phyloP scores from a whole-genome alignment of 2,113 vertebrate genomes.

The Heterochromis multidens region DNA sequence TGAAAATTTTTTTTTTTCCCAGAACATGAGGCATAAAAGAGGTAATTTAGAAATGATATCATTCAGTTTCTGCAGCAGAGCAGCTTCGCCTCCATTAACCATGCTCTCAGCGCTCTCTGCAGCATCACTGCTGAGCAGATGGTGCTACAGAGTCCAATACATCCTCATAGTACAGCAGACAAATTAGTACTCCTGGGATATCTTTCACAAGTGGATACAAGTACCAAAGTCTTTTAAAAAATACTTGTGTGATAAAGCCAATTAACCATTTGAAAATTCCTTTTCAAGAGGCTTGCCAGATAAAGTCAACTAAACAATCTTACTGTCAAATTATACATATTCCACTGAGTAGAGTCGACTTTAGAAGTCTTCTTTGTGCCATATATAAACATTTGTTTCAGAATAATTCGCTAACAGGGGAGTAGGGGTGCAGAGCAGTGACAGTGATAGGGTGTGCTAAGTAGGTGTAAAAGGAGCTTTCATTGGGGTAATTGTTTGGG shows the following conservation, averaged over 20 bases:
- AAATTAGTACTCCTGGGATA: background rate
- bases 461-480: accelerated
- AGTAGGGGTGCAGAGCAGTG: accelerated
- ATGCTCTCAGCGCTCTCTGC: background rate
- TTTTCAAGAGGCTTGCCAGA: background rate
- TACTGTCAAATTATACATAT: background rate
- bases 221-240: background rate
- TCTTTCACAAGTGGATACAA: background rate
- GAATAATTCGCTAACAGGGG: background rate
- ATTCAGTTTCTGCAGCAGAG: background rate
- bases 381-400: background rate
- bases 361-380: background rate
- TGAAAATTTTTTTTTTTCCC: background rate
- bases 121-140: background rate
- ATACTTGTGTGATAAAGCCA: background rate
- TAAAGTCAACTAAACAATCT: background rate
- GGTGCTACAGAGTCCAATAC: background rate
- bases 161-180: background rate
- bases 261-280: background rate
- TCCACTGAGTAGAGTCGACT: background rate
- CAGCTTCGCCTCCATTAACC: background rate
- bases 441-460: background rate
- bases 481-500: background rate
- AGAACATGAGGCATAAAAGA: background rate
- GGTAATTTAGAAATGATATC: accelerated